These are phyloP conservation scores for Caenorhabditis virilis DNA, from an alignment of 2,888 invertebrate genomes.

Conservation along the genomic window DNA sequence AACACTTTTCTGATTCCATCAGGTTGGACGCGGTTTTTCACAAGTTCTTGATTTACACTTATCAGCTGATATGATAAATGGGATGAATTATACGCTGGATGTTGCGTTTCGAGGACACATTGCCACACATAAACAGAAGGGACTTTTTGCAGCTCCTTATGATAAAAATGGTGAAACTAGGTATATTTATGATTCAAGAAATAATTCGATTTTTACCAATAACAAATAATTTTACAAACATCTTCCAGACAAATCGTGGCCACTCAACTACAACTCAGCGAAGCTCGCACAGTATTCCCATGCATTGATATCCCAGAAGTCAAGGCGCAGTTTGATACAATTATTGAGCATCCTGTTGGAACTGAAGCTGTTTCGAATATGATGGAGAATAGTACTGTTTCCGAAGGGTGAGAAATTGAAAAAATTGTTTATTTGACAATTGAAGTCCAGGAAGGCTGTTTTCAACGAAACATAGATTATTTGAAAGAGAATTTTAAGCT, in stretches of 20 bases:
- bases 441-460: too few relatives aligned
- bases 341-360: conserved; percentile 75
- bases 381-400: conserved; percentile 70
- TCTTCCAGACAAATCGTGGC: conserved; percentile 68
- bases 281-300: conserved; percentile 88
- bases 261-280: conserved; percentile 92
- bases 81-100: conserved; percentile 35
- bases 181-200: neutral
- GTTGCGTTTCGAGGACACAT: conserved; percentile 22
- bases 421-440: too few relatives aligned
- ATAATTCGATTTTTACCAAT: neutral
- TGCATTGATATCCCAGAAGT: conserved; percentile 87
- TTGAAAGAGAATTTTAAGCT: neutral
- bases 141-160: conserved; percentile 25
- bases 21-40: conserved; percentile 21
- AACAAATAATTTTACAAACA: neutral
- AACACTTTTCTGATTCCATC: neutral
- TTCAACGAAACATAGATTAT: too few relatives aligned
- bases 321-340: conserved; percentile 82
- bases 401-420: too few relatives aligned
- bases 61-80: conserved; percentile 26
- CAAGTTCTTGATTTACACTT: conserved; percentile 26
- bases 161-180: neutral
- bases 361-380: conserved; percentile 83
- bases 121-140: conserved; percentile 5